Evolutionary conservation across 2,797 vertebrate genomes (phyloP), one percentile per base, ranked within the genome.

Genomic region (Knipowitschia caucasica): DNA sequence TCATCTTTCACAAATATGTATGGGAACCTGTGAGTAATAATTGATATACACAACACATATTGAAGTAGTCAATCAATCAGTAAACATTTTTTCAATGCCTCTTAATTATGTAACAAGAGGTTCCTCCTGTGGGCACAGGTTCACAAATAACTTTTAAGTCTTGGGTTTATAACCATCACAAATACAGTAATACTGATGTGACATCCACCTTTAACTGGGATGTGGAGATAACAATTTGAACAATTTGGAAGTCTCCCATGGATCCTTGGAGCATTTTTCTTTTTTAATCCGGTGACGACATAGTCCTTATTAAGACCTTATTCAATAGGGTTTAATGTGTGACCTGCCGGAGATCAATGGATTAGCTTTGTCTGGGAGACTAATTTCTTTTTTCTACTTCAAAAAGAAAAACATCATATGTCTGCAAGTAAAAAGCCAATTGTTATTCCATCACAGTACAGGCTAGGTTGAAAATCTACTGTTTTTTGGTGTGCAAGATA

Each of bases 301-400:
- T n/a, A n/a, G n/a, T n/a, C n/a, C n/a, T n/a, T n/a, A n/a, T n/a
- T n/a, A n/a, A n/a, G n/a, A n/a, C n/a, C 34, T 33, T 34, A 49
- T 49, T 5, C 29, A 49, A 33, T 31, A 17, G 45, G 31, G 27
- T 47, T 18, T 29, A 31, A 34, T 29, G 31, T 50, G 45, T 52
- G 39, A 42, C 38, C 25, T 21, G 31, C 20, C 14, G 27, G 21
- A 36, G 20, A 38, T 49, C 34, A 23, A 47, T 47, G 27, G 27
- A 26, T 30, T 12, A 30, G 17, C 17, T 20, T 7, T 30, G 27
- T 21, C 29, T 33, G 26, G 44, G 26, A n/a, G n/a, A 18, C 15
- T 46, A 18, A 29, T 33, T 3, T 20, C 34, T 49, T 21, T 21
- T 49, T 49, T 49, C 20, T 25, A 15, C 8, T 46, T 46, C 29